phyloP scores from a whole-genome alignment of 1,140 invertebrate species.

The Ladona fulva region DNA sequence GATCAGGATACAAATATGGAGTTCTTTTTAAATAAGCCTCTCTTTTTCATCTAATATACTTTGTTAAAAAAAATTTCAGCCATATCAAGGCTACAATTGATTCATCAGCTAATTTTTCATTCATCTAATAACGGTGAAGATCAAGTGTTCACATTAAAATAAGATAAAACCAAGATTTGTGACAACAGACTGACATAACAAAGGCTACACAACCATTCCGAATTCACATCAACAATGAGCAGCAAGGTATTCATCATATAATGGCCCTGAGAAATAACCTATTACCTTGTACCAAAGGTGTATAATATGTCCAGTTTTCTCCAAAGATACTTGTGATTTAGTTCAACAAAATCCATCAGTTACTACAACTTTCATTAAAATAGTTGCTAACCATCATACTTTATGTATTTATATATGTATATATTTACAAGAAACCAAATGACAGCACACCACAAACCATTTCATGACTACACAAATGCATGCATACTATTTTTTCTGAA shows the following conservation, averaged over 20 bases:
- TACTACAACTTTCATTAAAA: background rate
- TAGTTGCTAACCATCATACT: background rate
- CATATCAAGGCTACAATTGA: background rate
- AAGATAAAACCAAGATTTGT: background rate
- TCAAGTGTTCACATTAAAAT: background rate
- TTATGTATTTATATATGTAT: background rate
- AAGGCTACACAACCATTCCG: background rate
- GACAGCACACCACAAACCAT: background rate
- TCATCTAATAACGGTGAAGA: background rate
- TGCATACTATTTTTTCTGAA: background rate
- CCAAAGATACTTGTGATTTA: background rate
- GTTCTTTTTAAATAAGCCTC: too few species aligned
- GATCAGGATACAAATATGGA: too few species aligned
- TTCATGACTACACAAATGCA: background rate
- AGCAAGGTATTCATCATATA: background rate
- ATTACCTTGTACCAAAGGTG: constrained; percentile 1
- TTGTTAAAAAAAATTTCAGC: background rate
- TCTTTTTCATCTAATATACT: too few species aligned
- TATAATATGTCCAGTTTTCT: background rate
- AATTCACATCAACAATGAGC: constrained; percentile 1
- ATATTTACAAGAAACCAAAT: background rate
- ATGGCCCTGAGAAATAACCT: constrained; percentile 3
- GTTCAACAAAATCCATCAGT: constrained; percentile 1
- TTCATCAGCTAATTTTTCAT: background rate
- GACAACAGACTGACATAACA: background rate